Conservation (phyloP, 2,113 vertebrate genomes). For the Sapajus apella region DNA sequence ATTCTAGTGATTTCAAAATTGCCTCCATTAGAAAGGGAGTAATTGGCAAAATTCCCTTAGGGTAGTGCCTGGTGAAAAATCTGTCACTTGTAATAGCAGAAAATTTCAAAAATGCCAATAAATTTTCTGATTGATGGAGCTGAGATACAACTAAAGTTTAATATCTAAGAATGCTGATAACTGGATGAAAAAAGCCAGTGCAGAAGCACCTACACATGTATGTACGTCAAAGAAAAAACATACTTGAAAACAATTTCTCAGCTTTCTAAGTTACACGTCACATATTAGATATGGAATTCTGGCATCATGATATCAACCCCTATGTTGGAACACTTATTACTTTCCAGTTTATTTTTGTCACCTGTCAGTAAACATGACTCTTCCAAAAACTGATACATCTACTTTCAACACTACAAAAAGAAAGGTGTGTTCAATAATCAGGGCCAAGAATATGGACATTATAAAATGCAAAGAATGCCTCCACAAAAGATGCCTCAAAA, state of each 20-base stretch:
- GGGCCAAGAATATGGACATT: neutral
- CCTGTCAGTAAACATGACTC: neutral
- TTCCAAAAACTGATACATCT: neutral
- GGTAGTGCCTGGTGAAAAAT: neutral
- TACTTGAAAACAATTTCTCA: neutral
- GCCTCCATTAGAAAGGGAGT: constrained; percentile 36
- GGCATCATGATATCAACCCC: neutral
- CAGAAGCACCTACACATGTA: neutral
- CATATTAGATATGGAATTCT: neutral
- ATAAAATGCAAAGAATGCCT: neutral
- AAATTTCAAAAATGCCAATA: neutral
- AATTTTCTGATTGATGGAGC: constrained; percentile 33
- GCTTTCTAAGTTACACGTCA: neutral
- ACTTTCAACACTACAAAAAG: neutral
- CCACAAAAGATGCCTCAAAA: too few relatives aligned
- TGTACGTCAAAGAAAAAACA: neutral
- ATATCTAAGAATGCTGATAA: neutral
- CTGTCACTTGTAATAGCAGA: neutral
- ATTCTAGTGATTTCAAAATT: constrained; percentile 65
- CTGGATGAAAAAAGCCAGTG: neutral
- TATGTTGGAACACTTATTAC: neutral
- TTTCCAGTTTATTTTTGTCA: neutral
- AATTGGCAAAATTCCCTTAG: neutral
- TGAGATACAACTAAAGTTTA: neutral
- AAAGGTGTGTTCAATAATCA: neutral